These are phyloP conservation scores for Troilus luridus DNA, from an alignment of 2,888 invertebrate species.

Conservation along the genomic window DNA sequence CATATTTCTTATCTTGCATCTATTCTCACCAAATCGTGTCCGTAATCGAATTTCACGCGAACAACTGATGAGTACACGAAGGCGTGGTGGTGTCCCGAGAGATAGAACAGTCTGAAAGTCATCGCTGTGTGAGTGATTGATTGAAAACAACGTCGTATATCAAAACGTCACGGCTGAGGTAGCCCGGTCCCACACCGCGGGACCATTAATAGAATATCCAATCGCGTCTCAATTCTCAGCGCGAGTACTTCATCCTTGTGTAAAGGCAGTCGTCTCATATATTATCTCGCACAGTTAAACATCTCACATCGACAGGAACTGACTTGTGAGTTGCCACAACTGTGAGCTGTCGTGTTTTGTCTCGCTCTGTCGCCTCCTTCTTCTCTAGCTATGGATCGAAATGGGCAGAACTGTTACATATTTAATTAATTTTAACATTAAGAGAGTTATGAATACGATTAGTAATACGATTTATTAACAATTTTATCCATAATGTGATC, in stretches of 20 bases:
- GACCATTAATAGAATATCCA: conserved; percentile 21
- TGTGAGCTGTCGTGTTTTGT: not conserved
- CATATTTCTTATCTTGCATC: too few species aligned
- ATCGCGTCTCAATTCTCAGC: not conserved
- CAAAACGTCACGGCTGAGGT: not conserved
- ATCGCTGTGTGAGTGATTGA: not conserved
- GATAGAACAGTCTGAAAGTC: not conserved
- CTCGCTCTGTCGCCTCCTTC: not conserved
- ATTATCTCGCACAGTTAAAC: not conserved
- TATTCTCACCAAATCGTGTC: not conserved
- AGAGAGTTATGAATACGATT: not conserved
- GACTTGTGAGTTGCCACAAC: not conserved
- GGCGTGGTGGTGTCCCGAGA: not conserved
- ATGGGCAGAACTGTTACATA: not conserved
- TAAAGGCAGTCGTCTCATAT: not conserved
- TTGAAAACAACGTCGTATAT: not conserved
- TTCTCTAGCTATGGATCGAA: not conserved
- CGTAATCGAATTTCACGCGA: not conserved
- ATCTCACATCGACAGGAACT: not conserved
- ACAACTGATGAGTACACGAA: not conserved
- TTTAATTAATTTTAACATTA: not conserved
- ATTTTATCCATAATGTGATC: not conserved
- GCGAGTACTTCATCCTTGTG: not conserved
- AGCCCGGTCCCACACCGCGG: not conserved
- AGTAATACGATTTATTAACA: not conserved